Base-by-base conservation (phyloP, 2,888 invertebrate genomes). In the Lottia gigantea region DNA sequence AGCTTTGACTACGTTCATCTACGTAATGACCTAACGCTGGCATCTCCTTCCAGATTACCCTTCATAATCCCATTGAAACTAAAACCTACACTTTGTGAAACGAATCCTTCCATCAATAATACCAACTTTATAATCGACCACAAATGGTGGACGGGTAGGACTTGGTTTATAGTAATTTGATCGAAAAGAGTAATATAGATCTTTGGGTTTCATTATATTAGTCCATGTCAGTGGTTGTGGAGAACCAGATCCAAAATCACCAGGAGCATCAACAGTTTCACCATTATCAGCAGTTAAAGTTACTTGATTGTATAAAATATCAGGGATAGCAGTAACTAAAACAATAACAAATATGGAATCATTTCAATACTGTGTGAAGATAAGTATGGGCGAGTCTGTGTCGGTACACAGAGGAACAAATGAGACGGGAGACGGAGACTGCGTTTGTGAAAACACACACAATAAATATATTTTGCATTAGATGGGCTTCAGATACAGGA, bases 181-280 rank as follows among this genome's bases (percentile, higher is more conserved):
- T 11, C 3, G 16, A 16, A 47, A 71, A 47, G 47, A 31, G 46
- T 47, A 71, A 19, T 71, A 61, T 12, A 71, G 8, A 14, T 46
- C 55, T 15, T 31, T 15, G 11, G 71, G 71, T 26, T 66, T 66
- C 66, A 49, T 63, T 63, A 66, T 62, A 49, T 71, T 71, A 16
- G 71, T 63, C 71, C 71, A 71, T n/a, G 46, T 67, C 8, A 64
- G 67, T 25, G 46, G 16, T 67, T 71, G 71, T n/a, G 61, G 19
- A 7, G 66, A 19, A 31, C 71, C 71, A 40, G 26, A 23, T 49
- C 64, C 64, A 47, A 63, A 49, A 40, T 71, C 46, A 40, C 46
- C 46, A 23, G 71, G 71, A 31, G 62, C 55, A 14, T 40, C 62
- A 25, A 19, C 40, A 15, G 62, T 62, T 46, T 68, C 68, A 4